These are phyloP conservation scores for Mungos mungo DNA, from an alignment of 2,113 vertebrate genomes.

Conservation along the genomic window DNA sequence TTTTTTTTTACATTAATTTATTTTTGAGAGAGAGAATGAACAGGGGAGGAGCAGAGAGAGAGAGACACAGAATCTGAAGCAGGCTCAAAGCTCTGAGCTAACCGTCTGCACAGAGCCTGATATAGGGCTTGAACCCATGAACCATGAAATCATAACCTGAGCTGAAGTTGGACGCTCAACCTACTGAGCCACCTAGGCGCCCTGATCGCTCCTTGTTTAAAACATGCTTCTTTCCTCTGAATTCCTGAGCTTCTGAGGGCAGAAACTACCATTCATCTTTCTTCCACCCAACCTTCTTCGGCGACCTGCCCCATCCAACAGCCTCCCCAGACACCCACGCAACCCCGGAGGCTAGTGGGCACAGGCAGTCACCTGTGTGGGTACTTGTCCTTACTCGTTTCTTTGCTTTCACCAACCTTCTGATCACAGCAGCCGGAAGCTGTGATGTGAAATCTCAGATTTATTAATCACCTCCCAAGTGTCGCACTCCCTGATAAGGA, in stretches of 20 bases:
- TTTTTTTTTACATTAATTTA: no score
- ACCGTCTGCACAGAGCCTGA: no score
- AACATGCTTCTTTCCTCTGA: neutral
- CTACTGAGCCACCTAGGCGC: no score
- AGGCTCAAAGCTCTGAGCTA: no score
- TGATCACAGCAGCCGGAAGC: neutral
- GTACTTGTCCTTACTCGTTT: no score
- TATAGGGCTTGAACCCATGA: no score
- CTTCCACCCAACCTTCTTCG: neutral
- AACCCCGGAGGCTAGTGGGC: neutral
- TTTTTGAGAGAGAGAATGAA: no score
- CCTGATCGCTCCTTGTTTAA: neutral
- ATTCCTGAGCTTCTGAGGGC: neutral
- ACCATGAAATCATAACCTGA: no score
- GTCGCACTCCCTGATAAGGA: neutral
- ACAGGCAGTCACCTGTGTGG: neutral
- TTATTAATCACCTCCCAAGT: neutral
- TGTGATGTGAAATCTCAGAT: neutral
- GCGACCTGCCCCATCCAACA: rapidly evolving
- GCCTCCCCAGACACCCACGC: neutral
- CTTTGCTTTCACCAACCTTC: neutral
- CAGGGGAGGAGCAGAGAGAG: no score
- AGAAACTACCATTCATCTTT: neutral
- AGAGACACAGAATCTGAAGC: no score
- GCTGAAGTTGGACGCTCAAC: no score